These are phyloP conservation scores for Drosophila mimica DNA, from an alignment of 2,888 invertebrate species.

Conservation along the genomic window DNA sequence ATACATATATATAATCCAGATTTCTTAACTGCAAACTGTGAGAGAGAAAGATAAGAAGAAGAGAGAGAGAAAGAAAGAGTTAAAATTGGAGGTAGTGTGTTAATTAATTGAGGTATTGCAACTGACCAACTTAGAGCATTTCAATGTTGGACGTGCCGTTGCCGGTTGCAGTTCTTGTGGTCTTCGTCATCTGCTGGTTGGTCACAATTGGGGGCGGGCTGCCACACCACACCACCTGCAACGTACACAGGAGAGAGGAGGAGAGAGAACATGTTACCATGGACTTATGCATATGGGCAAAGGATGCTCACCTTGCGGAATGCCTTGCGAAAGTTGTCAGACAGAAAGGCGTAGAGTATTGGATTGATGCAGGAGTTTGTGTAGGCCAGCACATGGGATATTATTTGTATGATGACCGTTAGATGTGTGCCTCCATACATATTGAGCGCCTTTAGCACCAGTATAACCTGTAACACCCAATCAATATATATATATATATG, in stretches of 20 bases:
- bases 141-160: conserved; percentile 87
- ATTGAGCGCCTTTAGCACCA: conserved; percentile 91
- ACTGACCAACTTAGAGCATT: conserved; percentile 82
- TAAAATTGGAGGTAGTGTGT: neutral
- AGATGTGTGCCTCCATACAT: conserved; percentile 89
- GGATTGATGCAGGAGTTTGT: conserved; percentile 98
- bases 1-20: conserved; percentile 15
- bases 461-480: conserved; percentile 88
- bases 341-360: conserved; percentile 96
- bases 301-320: conserved; percentile 87
- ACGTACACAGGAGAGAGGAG: no score
- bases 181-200: conserved; percentile 87
- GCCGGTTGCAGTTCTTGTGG: conserved; percentile 88
- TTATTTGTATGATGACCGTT: conserved; percentile 91
- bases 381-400: conserved; percentile 93
- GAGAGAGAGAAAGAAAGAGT: neutral
- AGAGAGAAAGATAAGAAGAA: neutral
- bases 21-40: conserved; percentile 18
- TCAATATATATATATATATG: neutral
- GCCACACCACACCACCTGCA: conserved; percentile 85
- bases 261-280: neutral
- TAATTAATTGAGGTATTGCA: neutral
- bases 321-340: conserved; percentile 96
- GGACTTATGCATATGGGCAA: neutral
- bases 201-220: conserved; percentile 83